Evolutionary conservation across 1,140 invertebrate species (phyloP), one percentile per base, ranked within the genome.

Genomic region (Stegodyphus mimosarum): DNA sequence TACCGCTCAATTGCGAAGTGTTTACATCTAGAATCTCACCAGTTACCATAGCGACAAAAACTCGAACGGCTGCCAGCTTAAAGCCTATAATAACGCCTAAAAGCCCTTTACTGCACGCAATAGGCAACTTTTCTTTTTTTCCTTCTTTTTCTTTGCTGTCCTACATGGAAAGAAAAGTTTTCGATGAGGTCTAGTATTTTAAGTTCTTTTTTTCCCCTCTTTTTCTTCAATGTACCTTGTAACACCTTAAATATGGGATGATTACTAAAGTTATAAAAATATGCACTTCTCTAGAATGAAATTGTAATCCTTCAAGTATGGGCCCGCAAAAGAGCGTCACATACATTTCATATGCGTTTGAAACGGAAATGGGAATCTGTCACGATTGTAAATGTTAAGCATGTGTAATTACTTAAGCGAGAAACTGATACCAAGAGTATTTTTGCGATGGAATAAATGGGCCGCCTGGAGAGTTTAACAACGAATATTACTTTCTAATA

Each of bases 21-120:
- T 78, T 78, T 78, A 78, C 76, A 78, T 78, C 76, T 53, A 69
- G 51, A 78, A 60, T 66, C 64, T 50, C 9, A n/a, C 49, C 33
- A 18, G 76, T 78, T 78, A 6, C 76, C 64, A 78, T 78, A 53
- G 76, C 9, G 51, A 78, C 66, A 18, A 78, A 69, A 67, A 78
- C 60, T 17, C 50, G 64, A 78, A 67, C 76, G 63, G 66, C 76
- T 78, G 66, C 76, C 66, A 78, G 51, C 76, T 78, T 78, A 53
- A 78, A 78, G 76, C 76, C 69, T 64, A 78, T 78, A 78, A 78
- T 78, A 78, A 78, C 66, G 66, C 18, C 66, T 78, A 78, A 78
- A 78, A 78, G 76, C 76, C 53, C 76, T 78, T 50, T 11, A n/a
- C 48, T 48, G 63, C 76, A 69, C 76, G 76, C 64, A 53, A 78